Percentiles rank a stretch among this genome's conserved stretches.
Conservation (phyloP, 2,113 vertebrate genomes). For the Origma solitaria region DNA sequence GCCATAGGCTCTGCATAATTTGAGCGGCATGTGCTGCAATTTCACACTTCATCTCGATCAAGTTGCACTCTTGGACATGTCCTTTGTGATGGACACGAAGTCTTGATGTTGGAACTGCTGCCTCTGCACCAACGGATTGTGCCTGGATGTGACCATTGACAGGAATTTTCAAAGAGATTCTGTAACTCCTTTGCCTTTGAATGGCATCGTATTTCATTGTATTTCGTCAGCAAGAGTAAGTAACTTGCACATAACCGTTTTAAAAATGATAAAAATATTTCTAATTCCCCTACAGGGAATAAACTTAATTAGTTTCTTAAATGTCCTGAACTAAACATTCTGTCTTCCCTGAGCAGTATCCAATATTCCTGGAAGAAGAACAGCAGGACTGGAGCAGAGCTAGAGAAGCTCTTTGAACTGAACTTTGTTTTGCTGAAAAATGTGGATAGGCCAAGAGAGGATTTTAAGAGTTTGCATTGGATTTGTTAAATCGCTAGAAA, state of each 20-base stretch:
- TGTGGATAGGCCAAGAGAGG: not conserved
- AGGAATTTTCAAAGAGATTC: not conserved
- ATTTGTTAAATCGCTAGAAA: not conserved
- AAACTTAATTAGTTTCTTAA: not conserved
- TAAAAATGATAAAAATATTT: not conserved
- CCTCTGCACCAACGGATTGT: not conserved
- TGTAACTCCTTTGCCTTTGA: not conserved
- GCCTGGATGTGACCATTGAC: not conserved
- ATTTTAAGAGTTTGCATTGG: not conserved
- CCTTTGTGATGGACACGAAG: not conserved
- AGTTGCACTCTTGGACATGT: not conserved
- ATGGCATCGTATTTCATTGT: not conserved
- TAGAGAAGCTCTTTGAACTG: not conserved
- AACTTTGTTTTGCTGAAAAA: not conserved
- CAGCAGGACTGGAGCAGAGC: not conserved
- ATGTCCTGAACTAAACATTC: not conserved
- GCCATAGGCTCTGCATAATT: not conserved
- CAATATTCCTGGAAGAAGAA: not conserved
- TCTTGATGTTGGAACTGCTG: not conserved
- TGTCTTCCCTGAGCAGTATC: not conserved
- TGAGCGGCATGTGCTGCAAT: not conserved
- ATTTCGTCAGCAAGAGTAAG: not conserved
- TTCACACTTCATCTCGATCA: not conserved
- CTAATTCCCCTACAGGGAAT: not conserved
- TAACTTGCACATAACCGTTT: not conserved